Percentiles rank a stretch among this genome's conserved stretches.
Conservation (phyloP, 1,140 invertebrate species). For the Apocrypta bakeri region DNA sequence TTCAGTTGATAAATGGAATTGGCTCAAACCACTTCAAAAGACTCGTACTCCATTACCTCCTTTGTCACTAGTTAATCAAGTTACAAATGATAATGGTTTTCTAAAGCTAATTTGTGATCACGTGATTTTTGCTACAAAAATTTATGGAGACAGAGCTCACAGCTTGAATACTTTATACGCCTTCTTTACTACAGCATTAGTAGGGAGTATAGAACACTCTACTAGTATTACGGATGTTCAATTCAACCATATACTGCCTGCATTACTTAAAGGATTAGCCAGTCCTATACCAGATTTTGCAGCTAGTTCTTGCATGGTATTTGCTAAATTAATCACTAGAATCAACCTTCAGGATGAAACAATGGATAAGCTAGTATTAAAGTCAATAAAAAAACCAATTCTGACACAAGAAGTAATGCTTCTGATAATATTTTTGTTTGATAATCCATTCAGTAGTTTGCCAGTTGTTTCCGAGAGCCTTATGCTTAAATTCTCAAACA, state of each 20-base stretch:
- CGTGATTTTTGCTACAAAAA: constrained; percentile 80
- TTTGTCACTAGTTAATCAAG: constrained; percentile 82
- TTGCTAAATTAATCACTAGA: constrained; percentile 81
- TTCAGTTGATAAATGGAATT: constrained; percentile 82
- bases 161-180: constrained; percentile 82
- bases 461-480: constrained; percentile 73
- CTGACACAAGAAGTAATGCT: constrained; percentile 77
- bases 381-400: constrained; percentile 75
- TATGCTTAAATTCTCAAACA: constrained; percentile 73
- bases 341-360: constrained; percentile 77
- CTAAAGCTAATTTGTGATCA: constrained; percentile 84
- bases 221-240: constrained; percentile 79
- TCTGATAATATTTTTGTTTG: constrained; percentile 78
- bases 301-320: constrained; percentile 84
- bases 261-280: constrained; percentile 80
- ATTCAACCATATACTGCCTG: constrained; percentile 81
- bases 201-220: constrained; percentile 79
- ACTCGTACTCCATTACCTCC: constrained; percentile 82
- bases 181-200: constrained; percentile 84
- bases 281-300: constrained; percentile 82
- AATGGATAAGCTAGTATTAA: constrained; percentile 78
- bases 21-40: constrained; percentile 84
- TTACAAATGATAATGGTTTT: constrained; percentile 80
- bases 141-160: constrained; percentile 76
- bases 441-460: constrained; percentile 75